Conservation (phyloP, 2,797 vertebrate genomes). For the Lycodopsis pacificus region DNA sequence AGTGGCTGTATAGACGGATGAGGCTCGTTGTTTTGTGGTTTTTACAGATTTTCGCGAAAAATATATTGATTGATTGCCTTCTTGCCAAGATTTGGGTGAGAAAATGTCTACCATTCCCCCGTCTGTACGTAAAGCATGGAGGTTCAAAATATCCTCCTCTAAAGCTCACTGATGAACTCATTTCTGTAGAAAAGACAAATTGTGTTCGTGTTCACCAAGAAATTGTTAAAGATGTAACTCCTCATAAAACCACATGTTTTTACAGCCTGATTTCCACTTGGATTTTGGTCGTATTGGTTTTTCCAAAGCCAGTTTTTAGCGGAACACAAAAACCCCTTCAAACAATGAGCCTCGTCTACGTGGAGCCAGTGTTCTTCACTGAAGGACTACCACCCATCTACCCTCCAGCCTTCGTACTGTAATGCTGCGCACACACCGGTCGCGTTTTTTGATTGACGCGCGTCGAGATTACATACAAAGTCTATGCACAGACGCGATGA, state of each 20-base stretch:
- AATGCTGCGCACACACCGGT: too few species aligned
- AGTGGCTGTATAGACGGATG: neutral
- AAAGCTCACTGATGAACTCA: neutral
- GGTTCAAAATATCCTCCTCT: neutral
- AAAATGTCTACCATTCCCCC: neutral
- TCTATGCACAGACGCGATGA: too few species aligned
- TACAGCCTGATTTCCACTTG: neutral
- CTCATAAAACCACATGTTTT: neutral
- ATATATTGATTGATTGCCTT: neutral
- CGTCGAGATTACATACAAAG: too few species aligned
- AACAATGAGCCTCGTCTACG: slow-evolving; percentile 25
- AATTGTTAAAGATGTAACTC: neutral
- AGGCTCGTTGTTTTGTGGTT: slow-evolving; percentile 23
- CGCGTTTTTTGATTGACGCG: too few species aligned
- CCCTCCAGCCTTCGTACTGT: slow-evolving; percentile 38
- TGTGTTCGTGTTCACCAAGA: neutral
- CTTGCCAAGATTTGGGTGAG: neutral
- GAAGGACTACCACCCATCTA: neutral
- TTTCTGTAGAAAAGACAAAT: neutral
- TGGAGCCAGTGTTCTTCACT: neutral
- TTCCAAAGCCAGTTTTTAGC: neutral
- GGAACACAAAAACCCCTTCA: neutral
- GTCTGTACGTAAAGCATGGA: neutral
- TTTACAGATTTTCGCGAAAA: neutral
- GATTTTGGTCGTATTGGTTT: neutral